Evolutionary conservation across 2,113 vertebrate species (phyloP), one percentile per base, ranked within the genome.

Genomic region (Tyrannus savana): DNA sequence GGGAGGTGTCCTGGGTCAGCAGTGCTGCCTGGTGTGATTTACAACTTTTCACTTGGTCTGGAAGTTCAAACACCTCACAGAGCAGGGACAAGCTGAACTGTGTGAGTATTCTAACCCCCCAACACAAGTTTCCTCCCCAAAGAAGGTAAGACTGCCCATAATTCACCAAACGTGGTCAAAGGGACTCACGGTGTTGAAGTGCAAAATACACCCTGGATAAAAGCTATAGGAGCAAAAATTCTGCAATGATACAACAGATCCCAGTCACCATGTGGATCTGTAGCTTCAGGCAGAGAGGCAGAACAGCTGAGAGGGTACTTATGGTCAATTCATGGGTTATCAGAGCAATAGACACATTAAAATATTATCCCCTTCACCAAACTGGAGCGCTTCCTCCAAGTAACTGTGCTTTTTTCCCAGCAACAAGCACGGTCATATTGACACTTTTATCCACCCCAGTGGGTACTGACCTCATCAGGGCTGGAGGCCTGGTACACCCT

Each of bases 401-500:
- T 1, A 4, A 22, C 10, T 3, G 16, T 3, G 24, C 15, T 12
- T 30, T 6, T 11, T 58, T 44, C 6, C 0, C 28, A 27, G 37
- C 14, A 9, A 72, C 18, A 84, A 59, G n/a, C 60, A 47, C 60
- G 60, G 44, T 6, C 3, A 0, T 0, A 3, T 0, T 14, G 37
- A 8, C 10, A 7, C 8, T 12, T 13, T 14, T 22, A 12, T 9
- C 9, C 25, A 31, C 9, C 7, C 37, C 9, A 30, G 24, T 3
- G 23, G 37, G 63, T 22, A 79, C 95, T 92, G 96, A 99, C 99
- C 99, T 99, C 99, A 5, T 99, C 99, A 0, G 99, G 99, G 95
- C 99, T 99, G 96, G 99, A 99, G 0, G 99, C 99, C 98, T 99
- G 99, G 97, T 99, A 99, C 15, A 99, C 99, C 8, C 99, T 96